Conservation (phyloP, 35 echinoderm and acorn worm genomes). For the Ptychodera flava region DNA sequence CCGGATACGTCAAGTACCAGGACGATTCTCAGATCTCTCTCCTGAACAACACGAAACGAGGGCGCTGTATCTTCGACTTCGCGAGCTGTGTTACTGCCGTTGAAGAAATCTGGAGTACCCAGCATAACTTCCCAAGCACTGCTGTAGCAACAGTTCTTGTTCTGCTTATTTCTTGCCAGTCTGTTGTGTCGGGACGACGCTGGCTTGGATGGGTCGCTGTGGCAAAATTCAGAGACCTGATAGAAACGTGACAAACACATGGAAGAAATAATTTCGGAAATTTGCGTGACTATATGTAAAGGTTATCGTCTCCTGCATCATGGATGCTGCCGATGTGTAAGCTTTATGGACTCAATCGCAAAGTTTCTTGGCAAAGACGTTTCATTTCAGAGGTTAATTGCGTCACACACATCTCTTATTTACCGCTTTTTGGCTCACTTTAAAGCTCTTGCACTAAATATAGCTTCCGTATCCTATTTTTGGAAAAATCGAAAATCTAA, state of each 20-base stretch:
- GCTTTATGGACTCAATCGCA: too few relatives aligned
- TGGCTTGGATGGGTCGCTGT: neutral
- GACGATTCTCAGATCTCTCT: neutral
- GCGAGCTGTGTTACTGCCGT: neutral
- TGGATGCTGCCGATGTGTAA: too few relatives aligned
- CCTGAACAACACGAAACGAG: neutral
- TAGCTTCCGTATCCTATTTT: too few relatives aligned
- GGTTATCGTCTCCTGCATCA: too few relatives aligned
- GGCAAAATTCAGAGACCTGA: conserved; percentile 12
- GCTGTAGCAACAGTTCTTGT: conserved; percentile 5
- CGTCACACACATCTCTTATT: too few relatives aligned
- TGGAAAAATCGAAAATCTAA: too few relatives aligned
- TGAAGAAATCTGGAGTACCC: neutral
- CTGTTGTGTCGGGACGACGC: neutral
- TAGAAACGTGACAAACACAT: neutral
- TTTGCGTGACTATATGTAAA: neutral
- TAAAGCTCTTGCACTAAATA: too few relatives aligned
- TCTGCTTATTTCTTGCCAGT: neutral
- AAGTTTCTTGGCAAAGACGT: too few relatives aligned
- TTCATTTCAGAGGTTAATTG: too few relatives aligned
- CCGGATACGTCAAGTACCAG: neutral
- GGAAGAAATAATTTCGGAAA: neutral
- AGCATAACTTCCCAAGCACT: conserved; percentile 13
- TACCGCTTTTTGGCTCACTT: too few relatives aligned
- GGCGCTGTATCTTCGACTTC: neutral